Conservation (phyloP, 2,888 invertebrate species). For the Mylabris sibirica region DNA sequence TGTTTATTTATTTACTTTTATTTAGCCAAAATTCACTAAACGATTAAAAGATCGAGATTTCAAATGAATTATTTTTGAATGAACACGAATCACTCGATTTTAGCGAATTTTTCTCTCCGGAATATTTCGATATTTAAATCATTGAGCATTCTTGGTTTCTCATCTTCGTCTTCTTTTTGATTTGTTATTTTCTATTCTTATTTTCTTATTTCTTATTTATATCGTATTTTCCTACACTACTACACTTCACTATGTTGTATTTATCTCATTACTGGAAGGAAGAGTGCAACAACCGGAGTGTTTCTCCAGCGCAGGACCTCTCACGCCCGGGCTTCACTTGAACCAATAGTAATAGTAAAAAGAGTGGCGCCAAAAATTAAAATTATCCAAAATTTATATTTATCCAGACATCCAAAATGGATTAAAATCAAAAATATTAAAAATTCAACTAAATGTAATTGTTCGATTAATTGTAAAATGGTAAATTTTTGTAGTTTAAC, state of each 20-base stretch:
- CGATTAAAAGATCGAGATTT: background rate
- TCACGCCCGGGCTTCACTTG: conserved; percentile 38
- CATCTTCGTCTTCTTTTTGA: background rate
- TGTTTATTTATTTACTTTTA: background rate
- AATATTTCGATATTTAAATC: background rate
- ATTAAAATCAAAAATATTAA: background rate
- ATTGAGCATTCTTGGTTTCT: background rate
- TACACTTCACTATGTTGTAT: background rate
- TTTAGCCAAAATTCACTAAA: background rate
- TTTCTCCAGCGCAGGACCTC: conserved; percentile 46
- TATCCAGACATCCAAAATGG: background rate
- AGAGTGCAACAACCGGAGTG: conserved; percentile 54
- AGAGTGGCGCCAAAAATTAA: background rate
- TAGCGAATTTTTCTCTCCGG: background rate
- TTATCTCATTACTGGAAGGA: conserved; percentile 18
- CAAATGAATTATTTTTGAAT: background rate
- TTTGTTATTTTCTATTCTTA: background rate
- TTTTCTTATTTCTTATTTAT: background rate
- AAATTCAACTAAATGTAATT: background rate
- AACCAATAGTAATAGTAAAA: background rate
- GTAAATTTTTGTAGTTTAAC: background rate
- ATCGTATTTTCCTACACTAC: background rate
- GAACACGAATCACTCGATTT: background rate
- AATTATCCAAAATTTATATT: background rate
- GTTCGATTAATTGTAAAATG: too few species aligned